These are phyloP conservation scores for Crocodylus rhombifer DNA, from an alignment of 2,797 vertebrate genomes.

Conservation along the genomic window DNA sequence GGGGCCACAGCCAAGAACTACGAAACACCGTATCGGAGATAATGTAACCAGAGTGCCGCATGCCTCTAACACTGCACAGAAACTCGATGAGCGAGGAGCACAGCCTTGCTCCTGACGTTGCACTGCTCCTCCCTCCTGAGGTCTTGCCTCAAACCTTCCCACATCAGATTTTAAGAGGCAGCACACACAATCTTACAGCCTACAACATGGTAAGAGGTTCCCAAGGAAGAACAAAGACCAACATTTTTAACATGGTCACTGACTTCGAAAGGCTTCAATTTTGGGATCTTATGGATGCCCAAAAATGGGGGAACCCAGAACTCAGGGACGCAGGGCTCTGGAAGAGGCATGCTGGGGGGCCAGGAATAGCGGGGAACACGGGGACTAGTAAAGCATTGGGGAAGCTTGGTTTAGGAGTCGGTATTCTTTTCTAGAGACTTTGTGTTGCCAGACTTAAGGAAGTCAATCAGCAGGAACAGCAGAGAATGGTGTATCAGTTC, in stretches of 20 bases:
- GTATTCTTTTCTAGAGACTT: not conserved
- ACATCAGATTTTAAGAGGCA: too few relatives aligned
- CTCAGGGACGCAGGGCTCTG: not conserved
- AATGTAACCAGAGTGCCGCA: too few relatives aligned
- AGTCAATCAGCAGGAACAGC: not conserved
- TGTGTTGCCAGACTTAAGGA: not conserved
- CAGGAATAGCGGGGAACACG: not conserved
- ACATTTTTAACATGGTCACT: not conserved
- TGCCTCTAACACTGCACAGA: not conserved
- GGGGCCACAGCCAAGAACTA: too few relatives aligned
- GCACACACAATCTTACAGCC: fast-evolving
- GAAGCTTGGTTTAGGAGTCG: not conserved
- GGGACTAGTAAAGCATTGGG: not conserved
- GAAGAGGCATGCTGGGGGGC: fast-evolving
- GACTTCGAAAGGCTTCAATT: not conserved
- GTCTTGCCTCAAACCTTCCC: not conserved
- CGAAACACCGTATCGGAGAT: too few relatives aligned
- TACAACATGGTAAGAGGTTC: not conserved
- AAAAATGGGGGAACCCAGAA: not conserved
- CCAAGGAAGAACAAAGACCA: not conserved
- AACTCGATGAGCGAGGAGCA: not conserved
- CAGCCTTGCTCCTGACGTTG: not conserved
- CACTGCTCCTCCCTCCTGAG: too few relatives aligned
- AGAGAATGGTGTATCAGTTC: not conserved
- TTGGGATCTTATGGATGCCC: not conserved